A percentile compares a stretch with the other conserved stretches of the same genome.
These are phyloP conservation scores for Tenrec ecaudatus DNA, from an alignment of 2,113 vertebrate species.

Conservation along the genomic window DNA sequence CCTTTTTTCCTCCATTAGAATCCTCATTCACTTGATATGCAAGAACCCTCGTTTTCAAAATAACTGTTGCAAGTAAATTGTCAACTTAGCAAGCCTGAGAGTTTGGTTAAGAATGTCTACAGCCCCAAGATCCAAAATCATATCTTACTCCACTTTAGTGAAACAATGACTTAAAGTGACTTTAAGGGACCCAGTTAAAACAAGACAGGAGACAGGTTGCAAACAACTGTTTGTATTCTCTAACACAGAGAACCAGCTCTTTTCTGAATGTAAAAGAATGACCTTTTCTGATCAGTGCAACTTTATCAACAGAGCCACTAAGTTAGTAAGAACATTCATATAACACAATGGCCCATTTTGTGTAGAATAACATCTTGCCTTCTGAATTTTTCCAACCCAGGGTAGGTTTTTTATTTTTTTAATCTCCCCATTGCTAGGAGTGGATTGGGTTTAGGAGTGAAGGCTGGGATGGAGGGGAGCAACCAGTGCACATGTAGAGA, in stretches of 20 bases:
- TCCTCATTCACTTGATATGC: slow-evolving; percentile 55
- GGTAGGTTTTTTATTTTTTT: slow-evolving; percentile 32
- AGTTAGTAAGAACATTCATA: neutral
- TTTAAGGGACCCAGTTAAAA: slow-evolving; percentile 19
- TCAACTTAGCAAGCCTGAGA: slow-evolving; percentile 28
- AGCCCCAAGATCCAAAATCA: slow-evolving; percentile 36
- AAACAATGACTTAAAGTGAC: slow-evolving; percentile 47
- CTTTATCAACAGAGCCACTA: neutral
- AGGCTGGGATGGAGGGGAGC: neutral
- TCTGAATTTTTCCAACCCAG: slow-evolving; percentile 41
- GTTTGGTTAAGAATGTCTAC: slow-evolving; percentile 56
- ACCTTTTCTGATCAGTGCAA: slow-evolving; percentile 12
- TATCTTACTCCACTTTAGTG: slow-evolving; percentile 6
- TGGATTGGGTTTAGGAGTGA: slow-evolving; percentile 38
- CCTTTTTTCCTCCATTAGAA: slow-evolving; percentile 1
- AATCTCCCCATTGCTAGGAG: slow-evolving; percentile 21
- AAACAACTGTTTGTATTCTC: slow-evolving; percentile 46
- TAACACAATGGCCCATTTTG: slow-evolving; percentile 25
- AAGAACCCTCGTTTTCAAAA: slow-evolving; percentile 52
- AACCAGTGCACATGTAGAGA: neutral
- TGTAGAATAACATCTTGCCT: slow-evolving; percentile 49
- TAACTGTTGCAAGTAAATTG: slow-evolving; percentile 58
- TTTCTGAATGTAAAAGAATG: slow-evolving; percentile 30
- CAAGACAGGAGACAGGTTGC: slow-evolving; percentile 38
- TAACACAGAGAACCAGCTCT: neutral